Conservation (phyloP, 2,888 invertebrate species). For the Lasiommata megera region DNA sequence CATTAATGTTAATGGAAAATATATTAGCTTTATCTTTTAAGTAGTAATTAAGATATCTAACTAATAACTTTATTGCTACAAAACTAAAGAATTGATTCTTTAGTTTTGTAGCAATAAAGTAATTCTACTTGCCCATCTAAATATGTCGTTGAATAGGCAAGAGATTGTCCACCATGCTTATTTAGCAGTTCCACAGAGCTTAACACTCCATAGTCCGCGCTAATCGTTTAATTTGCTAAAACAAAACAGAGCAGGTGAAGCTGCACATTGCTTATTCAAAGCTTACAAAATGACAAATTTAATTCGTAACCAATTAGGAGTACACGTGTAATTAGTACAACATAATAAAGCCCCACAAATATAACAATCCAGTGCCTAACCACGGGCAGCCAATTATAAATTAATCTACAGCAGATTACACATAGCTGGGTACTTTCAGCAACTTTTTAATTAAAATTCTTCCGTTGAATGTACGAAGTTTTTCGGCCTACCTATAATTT, state of each 20-base stretch:
- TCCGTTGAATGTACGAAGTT: constrained; percentile 55
- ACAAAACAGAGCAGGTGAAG: background rate
- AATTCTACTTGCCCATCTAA: too few species aligned
- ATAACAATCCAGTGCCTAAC: constrained; percentile 41
- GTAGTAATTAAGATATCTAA: too few species aligned
- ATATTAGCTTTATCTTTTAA: too few species aligned
- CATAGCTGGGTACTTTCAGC: constrained; percentile 61
- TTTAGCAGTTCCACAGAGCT: background rate
- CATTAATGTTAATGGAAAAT: too few species aligned
- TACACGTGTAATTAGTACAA: constrained; percentile 27
- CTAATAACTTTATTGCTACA: too few species aligned
- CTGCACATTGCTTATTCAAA: constrained; percentile 4
- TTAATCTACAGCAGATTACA: constrained; percentile 74
- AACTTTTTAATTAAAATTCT: constrained; percentile 77
- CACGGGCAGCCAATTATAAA: constrained; percentile 66
- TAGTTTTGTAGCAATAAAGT: too few species aligned
- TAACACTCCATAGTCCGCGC: background rate
- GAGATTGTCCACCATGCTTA: background rate
- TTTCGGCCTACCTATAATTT: constrained; percentile 59
- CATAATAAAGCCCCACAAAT: constrained; percentile 25
- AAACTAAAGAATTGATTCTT: too few species aligned
- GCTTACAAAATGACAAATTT: constrained; percentile 12
- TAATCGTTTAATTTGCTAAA: constrained; percentile 4
- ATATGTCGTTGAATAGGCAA: too few species aligned
- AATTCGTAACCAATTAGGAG: constrained; percentile 19